These are phyloP conservation scores for Epinephelus fuscoguttatus DNA, from an alignment of 2,113 vertebrate species.

Conservation along the genomic window DNA sequence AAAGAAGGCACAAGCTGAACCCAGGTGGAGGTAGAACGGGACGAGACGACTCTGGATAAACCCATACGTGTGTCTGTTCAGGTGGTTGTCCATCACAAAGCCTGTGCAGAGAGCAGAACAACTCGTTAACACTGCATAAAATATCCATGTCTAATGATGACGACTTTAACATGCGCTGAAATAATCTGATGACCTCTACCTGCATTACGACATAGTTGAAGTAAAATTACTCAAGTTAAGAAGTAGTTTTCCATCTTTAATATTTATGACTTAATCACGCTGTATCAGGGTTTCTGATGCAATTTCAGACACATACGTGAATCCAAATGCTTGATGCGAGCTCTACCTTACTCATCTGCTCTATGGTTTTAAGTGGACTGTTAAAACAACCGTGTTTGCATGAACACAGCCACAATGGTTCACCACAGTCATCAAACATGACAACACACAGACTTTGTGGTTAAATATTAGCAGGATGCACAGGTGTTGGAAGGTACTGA, in stretches of 20 bases:
- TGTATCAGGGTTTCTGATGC: not conserved
- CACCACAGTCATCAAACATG: too few relatives aligned
- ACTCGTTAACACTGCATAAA: not conserved
- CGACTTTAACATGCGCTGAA: too few relatives aligned
- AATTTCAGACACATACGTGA: not conserved
- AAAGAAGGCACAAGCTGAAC: slow-evolving; percentile 87
- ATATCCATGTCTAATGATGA: too few relatives aligned
- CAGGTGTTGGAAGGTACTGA: not conserved
- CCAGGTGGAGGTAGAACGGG: slow-evolving; percentile 87
- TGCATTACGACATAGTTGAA: too few relatives aligned
- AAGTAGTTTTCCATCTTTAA: too few relatives aligned
- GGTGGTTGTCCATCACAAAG: slow-evolving; percentile 87
- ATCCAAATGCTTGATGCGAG: not conserved
- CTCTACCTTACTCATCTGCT: not conserved
- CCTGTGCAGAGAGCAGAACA: slow-evolving; percentile 63
- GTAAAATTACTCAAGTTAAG: too few relatives aligned
- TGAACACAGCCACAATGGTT: too few relatives aligned
- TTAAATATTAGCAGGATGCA: not conserved
- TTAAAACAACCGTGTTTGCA: too few relatives aligned
- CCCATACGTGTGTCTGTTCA: slow-evolving; percentile 87
- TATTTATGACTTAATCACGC: too few relatives aligned
- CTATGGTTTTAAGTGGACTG: not conserved
- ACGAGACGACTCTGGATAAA: slow-evolving; percentile 87
- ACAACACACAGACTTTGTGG: not conserved
- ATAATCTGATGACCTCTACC: too few relatives aligned